phyloP scores from a whole-genome alignment of 2,888 invertebrate genomes.

The Perithous albicinctus region DNA sequence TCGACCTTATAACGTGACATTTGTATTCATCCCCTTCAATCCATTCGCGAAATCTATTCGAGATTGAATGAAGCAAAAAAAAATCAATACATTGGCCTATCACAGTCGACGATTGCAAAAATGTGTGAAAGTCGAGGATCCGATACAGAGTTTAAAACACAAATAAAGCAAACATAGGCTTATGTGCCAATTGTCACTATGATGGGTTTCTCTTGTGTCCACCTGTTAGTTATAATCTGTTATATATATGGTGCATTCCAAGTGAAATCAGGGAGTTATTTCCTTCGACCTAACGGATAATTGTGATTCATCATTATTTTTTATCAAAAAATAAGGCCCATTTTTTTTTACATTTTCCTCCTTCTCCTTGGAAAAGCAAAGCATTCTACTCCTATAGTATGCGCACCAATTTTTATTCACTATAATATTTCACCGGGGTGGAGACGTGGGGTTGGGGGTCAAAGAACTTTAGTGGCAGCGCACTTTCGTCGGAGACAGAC shows the following conservation, averaged over 20 bases:
- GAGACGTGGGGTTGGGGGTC: too few relatives aligned
- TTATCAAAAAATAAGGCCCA: too few relatives aligned
- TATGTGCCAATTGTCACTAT: constrained; percentile 18
- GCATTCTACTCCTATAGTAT: background rate
- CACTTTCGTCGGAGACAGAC: constrained; percentile 10
- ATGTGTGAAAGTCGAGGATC: background rate
- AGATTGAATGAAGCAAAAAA: background rate
- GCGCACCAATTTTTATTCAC: background rate
- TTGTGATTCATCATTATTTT: too few relatives aligned
- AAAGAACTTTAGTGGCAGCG: background rate
- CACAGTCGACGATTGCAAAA: background rate
- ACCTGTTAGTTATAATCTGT: constrained; percentile 36
- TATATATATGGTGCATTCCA: too few relatives aligned
- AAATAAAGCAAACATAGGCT: background rate
- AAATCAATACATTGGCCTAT: background rate
- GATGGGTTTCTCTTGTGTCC: constrained; percentile 29
- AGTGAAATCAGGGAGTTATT: too few relatives aligned
- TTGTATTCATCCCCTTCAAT: background rate
- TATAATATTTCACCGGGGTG: background rate
- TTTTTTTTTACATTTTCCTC: too few relatives aligned
- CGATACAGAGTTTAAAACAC: constrained; percentile 22
- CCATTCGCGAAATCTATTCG: background rate
- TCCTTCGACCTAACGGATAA: too few relatives aligned
- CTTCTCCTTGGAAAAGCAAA: too few relatives aligned
- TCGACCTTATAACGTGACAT: too few relatives aligned